These are phyloP conservation scores for Acanthopleura granulata DNA, from an alignment of 2,888 invertebrate genomes.

Conservation along the genomic window DNA sequence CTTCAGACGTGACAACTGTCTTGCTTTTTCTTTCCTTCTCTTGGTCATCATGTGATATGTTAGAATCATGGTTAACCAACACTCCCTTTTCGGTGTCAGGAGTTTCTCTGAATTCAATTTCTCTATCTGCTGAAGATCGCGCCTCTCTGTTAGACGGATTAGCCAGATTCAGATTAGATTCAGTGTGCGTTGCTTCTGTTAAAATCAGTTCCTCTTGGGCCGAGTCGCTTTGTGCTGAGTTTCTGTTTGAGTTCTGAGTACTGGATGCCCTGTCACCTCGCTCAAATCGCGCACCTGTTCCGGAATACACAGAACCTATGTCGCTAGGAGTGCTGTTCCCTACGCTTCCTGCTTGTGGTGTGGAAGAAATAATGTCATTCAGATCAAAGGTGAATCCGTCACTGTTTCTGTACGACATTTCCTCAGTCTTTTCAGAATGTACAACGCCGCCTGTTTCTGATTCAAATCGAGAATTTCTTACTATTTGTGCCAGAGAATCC, in stretches of 20 bases:
- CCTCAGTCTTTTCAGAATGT: background rate
- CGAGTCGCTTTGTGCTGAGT: background rate
- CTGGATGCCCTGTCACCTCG: background rate
- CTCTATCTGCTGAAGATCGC: background rate
- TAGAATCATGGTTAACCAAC: background rate
- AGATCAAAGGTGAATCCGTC: background rate
- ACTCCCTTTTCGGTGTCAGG: background rate
- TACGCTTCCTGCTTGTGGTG: conserved; percentile 14
- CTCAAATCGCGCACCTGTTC: background rate
- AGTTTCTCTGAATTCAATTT: background rate
- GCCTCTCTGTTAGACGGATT: background rate
- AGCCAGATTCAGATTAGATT: too few relatives aligned
- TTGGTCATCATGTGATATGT: background rate
- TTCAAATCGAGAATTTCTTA: background rate
- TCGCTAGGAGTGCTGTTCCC: conserved; percentile 12
- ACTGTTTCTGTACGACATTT: background rate
- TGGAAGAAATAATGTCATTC: conserved; percentile 9
- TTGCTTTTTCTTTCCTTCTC: background rate
- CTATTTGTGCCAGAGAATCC: background rate
- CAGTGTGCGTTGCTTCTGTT: background rate
- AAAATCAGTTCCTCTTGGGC: background rate
- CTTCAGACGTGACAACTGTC: background rate
- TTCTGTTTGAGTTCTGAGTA: background rate
- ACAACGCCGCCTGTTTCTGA: background rate
- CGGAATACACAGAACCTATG: background rate